Percentiles rank a stretch among this genome's conserved stretches.
phyloP scores from a whole-genome alignment of 1,140 invertebrate genomes.

The Protaetia brevitarsis region DNA sequence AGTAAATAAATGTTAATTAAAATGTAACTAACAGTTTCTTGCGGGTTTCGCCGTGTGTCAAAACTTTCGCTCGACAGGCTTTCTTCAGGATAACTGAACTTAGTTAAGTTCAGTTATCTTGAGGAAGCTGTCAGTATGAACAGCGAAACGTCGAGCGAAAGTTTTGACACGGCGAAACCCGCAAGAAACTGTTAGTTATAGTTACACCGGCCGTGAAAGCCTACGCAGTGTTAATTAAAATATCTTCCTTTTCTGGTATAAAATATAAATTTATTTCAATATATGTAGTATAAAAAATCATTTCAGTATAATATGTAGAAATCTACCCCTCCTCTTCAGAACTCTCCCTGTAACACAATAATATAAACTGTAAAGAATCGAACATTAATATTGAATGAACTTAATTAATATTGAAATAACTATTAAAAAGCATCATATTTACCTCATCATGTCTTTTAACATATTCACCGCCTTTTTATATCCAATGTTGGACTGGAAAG shows the following conservation, averaged over 20 bases:
- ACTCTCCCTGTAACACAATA: conserved; percentile 1
- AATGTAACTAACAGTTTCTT: no score
- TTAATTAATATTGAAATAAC: conserved; percentile 7
- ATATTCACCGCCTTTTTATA: neutral
- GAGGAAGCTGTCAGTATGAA: no score
- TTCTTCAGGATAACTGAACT: no score
- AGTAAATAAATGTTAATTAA: conserved; percentile 7
- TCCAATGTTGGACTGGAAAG: neutral
- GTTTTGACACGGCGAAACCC: no score
- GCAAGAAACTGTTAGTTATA: no score
- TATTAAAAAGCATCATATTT: conserved; percentile 4
- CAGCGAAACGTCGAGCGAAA: no score
- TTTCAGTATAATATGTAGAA: conserved; percentile 3
- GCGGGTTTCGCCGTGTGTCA: no score
- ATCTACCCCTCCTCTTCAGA: conserved; percentile 1
- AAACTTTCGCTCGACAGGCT: no score
- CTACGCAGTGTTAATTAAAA: no score
- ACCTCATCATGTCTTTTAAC: neutral
- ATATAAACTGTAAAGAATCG: neutral
- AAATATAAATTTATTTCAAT: conserved; percentile 7
- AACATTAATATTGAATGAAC: neutral
- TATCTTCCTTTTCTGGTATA: neutral
- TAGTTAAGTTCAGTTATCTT: no score
- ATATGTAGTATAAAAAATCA: conserved; percentile 3
- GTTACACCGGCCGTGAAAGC: no score